Evolutionary conservation across 2,888 invertebrate genomes (phyloP).

Genomic region (Andrena praecox): DNA sequence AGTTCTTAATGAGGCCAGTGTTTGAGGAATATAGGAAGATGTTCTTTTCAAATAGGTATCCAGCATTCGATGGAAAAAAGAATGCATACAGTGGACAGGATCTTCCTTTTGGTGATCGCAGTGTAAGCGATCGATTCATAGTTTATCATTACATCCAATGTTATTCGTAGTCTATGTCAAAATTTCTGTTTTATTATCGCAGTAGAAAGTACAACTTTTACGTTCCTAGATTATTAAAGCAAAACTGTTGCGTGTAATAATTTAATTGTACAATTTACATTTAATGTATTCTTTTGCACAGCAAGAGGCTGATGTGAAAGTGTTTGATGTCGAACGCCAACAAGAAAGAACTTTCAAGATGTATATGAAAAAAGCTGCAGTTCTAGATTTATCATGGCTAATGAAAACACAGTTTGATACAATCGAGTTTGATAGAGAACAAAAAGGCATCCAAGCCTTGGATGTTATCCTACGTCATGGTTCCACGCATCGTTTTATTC

Average conservation of each 20-base stretch:
- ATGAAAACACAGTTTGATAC: conserved; percentile 86
- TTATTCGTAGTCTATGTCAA: neutral
- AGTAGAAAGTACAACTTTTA: neutral
- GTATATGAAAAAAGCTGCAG: conserved; percentile 86
- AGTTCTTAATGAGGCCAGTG: conserved; percentile 87
- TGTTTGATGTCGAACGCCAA: conserved; percentile 82
- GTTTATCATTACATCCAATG: neutral
- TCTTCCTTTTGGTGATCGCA: conserved; percentile 84
- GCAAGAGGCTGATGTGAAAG: conserved; percentile 75
- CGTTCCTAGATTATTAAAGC: neutral
- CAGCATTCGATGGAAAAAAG: conserved; percentile 91
- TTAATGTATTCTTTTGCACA: conserved; percentile 39
- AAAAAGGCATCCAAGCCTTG: conserved; percentile 91
- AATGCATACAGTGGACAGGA: conserved; percentile 87
- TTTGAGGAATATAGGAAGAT: conserved; percentile 82
- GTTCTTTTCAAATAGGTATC: conserved; percentile 84
- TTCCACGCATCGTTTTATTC: conserved; percentile 85
- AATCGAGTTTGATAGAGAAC: conserved; percentile 89
- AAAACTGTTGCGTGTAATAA: neutral
- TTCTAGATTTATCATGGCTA: conserved; percentile 86
- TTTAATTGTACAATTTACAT: neutral
- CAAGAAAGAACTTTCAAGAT: conserved; percentile 84
- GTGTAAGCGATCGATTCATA: conserved; percentile 68
- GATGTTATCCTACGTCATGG: conserved; percentile 93
- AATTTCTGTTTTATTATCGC: neutral